Evolutionary conservation across 2,113 vertebrate species (phyloP), one percentile per base, ranked within the genome.

Genomic region (Zosterops lateralis): DNA sequence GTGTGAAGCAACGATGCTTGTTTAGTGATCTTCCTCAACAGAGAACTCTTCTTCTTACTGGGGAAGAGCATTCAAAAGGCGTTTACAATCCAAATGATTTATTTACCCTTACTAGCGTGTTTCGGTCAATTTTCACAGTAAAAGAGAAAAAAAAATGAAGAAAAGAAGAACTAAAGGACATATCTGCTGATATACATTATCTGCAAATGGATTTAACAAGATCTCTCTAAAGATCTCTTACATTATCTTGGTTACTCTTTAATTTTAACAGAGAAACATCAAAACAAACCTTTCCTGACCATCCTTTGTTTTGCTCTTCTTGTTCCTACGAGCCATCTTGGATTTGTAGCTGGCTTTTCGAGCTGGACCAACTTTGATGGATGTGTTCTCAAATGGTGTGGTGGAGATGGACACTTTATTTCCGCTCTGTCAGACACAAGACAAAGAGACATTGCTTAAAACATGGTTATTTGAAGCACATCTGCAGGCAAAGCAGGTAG

Each of bases 261-360:
- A 32, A 58, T 85, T 89, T 93, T 53, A 84, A 89, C 29, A 58
- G 17, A 80, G n/a, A 85, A 95, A 83, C 14, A 38, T 25, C 47
- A 56, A 50, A 93, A 92, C 97, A 28, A 93, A 99, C 99, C 98
- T 99, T 95, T 99, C 99, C 82, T 98, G 98, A 12, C 99, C 98
- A 40, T 99, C 99, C 96, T 99, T 99, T 82, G 92, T 98, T 96
- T 98, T 98, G 91, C 95, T 98, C 95, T 98, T 98, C 97, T 99
- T 99, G 97, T 98, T 99, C 94, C 99, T 98, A 42, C 99, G 98
- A 42, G 99, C 99, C 99, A 99, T 99, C 97, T 99, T 99, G 90
- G 99, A 98, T 94, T 99, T 99, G 95, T 98, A 97, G 96, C 97
- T 98, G 78, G 98, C 98, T 96, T 99, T 99, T 38, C 99, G 98